Evolutionary conservation across 2,113 vertebrate genomes (phyloP).

Genomic region (Bos taurus): DNA sequence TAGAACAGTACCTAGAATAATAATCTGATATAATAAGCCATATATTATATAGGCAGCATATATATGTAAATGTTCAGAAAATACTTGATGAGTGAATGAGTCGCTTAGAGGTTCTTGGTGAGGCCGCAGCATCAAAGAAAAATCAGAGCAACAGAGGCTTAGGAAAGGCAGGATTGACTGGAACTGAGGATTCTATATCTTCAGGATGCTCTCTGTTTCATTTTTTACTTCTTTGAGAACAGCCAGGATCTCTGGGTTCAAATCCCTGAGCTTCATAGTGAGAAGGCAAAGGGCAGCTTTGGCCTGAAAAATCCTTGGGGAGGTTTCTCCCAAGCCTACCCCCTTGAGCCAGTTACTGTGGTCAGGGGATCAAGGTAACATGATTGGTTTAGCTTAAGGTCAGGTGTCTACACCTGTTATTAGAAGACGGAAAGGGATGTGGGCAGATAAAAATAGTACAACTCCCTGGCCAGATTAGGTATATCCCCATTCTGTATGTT

Average conservation of each 20-base stretch:
- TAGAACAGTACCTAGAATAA: background rate
- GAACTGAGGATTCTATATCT: background rate
- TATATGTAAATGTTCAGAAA: background rate
- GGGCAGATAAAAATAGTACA: background rate
- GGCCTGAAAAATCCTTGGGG: background rate
- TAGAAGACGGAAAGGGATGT: background rate
- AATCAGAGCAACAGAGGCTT: background rate
- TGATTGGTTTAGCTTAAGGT: background rate
- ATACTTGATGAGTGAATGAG: background rate
- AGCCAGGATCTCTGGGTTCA: background rate
- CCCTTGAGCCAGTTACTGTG: background rate
- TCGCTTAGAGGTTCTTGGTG: background rate
- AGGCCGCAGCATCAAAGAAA: background rate
- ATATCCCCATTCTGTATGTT: background rate
- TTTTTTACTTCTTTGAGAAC: background rate
- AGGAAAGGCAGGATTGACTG: background rate
- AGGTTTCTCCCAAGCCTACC: background rate
- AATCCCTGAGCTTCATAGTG: background rate
- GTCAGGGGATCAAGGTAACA: background rate
- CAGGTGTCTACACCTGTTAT: background rate
- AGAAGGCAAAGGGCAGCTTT: background rate
- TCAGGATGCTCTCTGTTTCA: background rate
- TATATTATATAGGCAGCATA: background rate
- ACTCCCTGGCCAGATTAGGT: background rate
- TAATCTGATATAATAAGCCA: background rate